Evolutionary conservation across 2,888 invertebrate genomes (phyloP).

Genomic region (Lithophane socia): DNA sequence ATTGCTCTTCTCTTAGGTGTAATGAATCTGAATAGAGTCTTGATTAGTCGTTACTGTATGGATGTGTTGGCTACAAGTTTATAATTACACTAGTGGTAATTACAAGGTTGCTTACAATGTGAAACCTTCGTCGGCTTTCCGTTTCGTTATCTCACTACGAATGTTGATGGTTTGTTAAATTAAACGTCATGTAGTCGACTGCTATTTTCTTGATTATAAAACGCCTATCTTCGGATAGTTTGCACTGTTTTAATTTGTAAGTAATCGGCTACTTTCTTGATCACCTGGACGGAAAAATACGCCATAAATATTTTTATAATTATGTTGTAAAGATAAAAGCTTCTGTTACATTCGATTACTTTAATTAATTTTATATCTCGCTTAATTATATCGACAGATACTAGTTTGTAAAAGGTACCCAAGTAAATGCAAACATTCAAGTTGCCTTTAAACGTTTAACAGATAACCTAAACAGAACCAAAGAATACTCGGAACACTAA

Average conservation of each 20-base stretch:
- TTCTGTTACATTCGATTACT: constrained; percentile 15
- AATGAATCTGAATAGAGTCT: constrained; percentile 87
- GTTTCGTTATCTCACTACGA: constrained; percentile 81
- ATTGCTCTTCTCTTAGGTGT: constrained; percentile 85
- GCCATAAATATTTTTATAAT: constrained; percentile 19
- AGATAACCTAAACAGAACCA: constrained; percentile 26
- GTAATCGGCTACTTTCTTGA: constrained; percentile 31
- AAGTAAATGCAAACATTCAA: constrained; percentile 4
- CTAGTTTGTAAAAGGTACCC: background rate
- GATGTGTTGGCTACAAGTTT: constrained; percentile 82
- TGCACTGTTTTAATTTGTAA: constrained; percentile 72
- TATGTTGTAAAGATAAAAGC: constrained; percentile 15
- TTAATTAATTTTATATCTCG: constrained; percentile 12
- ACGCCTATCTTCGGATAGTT: constrained; percentile 77
- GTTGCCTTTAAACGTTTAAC: constrained; percentile 18
- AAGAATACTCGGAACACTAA: constrained; percentile 55
- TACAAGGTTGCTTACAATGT: constrained; percentile 85
- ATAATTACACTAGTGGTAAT: constrained; percentile 89
- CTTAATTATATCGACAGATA: background rate
- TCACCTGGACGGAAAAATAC: constrained; percentile 13
- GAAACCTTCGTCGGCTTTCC: constrained; percentile 81
- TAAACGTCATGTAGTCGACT: constrained; percentile 83
- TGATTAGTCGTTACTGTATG: constrained; percentile 85
- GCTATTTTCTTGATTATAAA: constrained; percentile 83
- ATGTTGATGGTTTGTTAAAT: constrained; percentile 88